A percentile compares a stretch with the other conserved stretches of the same genome.
Evolutionary conservation across 2,113 vertebrate species (phyloP).

Genomic region (Paracanthobrama guichenoti): DNA sequence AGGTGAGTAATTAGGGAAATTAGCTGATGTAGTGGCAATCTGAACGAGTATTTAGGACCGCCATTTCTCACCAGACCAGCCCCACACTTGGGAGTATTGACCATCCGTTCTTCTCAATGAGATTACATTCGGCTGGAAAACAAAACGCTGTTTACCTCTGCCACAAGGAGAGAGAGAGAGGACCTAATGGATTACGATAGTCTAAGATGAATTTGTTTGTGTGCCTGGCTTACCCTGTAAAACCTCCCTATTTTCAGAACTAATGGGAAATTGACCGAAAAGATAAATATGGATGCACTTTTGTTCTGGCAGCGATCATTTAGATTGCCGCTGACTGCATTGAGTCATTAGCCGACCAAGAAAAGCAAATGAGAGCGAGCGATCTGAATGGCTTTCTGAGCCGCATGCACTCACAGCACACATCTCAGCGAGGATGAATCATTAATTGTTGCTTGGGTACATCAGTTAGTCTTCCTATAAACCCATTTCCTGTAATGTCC

Average conservation of each 20-base stretch:
- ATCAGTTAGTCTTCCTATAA: background rate
- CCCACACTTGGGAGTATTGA: slow-evolving; percentile 27
- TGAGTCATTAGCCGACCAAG: slow-evolving; percentile 67
- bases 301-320: slow-evolving; percentile 54
- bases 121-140: slow-evolving; percentile 37
- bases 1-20: slow-evolving; percentile 49
- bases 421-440: slow-evolving; percentile 65
- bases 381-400: slow-evolving; percentile 63
- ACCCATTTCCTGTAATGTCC: background rate
- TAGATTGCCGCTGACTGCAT: slow-evolving; percentile 52
- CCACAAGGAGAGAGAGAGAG: slow-evolving; percentile 41
- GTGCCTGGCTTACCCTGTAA: slow-evolving; percentile 17
- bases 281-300: slow-evolving; percentile 61
- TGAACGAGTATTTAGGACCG: slow-evolving; percentile 1
- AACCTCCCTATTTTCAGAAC: slow-evolving; percentile 47
- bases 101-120: slow-evolving; percentile 24
- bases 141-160: slow-evolving; percentile 42
- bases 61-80: background rate
- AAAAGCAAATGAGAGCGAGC: slow-evolving; percentile 67
- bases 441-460: slow-evolving; percentile 61
- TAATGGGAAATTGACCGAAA: slow-evolving; percentile 58
- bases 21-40: slow-evolving; percentile 29
- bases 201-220: slow-evolving; percentile 57
- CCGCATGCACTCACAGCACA: slow-evolving; percentile 35
- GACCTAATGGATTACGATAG: slow-evolving; percentile 57